Percentiles rank a stretch among this genome's conserved stretches.
Evolutionary conservation across 1,140 invertebrate genomes (phyloP).

Genomic region (Camponotus pennsylvanicus): DNA sequence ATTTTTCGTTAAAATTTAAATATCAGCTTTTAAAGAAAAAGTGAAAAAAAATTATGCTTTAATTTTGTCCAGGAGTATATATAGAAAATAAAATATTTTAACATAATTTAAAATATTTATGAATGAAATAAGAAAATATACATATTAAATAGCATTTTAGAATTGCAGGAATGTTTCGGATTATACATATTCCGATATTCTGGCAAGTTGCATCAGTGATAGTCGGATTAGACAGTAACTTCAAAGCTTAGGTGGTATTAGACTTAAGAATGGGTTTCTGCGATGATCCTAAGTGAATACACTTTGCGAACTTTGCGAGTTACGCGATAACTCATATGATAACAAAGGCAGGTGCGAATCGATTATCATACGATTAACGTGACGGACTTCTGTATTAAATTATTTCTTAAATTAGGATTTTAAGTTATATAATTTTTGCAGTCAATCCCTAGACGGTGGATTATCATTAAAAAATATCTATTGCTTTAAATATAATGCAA

Average conservation of each 20-base stretch:
- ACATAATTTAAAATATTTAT: constrained; percentile 6
- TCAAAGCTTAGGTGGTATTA: constrained; percentile 57
- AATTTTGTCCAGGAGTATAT: no score
- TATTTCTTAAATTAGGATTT: constrained; percentile 9
- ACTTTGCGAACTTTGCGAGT: constrained; percentile 33
- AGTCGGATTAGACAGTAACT: constrained; percentile 66
- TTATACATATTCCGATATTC: constrained; percentile 57
- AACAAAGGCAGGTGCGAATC: constrained; percentile 21
- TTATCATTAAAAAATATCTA: neutral
- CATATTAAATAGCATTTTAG: constrained; percentile 1
- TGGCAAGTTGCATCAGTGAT: constrained; percentile 10
- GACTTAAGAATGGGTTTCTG: constrained; percentile 60
- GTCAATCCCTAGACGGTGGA: neutral
- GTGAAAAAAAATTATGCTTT: no score
- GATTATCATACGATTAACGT: constrained; percentile 30
- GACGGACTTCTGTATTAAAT: neutral
- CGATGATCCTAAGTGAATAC: constrained; percentile 68
- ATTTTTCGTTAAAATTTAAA: no score
- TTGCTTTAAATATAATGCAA: neutral
- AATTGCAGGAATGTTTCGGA: neutral
- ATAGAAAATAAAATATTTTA: neutral
- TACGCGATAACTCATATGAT: constrained; percentile 26
- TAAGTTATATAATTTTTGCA: neutral
- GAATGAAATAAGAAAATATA: neutral
- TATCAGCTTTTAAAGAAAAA: no score